These are phyloP conservation scores for Cephus pygmeus DNA, from an alignment of 2,888 invertebrate genomes.

Conservation along the genomic window DNA sequence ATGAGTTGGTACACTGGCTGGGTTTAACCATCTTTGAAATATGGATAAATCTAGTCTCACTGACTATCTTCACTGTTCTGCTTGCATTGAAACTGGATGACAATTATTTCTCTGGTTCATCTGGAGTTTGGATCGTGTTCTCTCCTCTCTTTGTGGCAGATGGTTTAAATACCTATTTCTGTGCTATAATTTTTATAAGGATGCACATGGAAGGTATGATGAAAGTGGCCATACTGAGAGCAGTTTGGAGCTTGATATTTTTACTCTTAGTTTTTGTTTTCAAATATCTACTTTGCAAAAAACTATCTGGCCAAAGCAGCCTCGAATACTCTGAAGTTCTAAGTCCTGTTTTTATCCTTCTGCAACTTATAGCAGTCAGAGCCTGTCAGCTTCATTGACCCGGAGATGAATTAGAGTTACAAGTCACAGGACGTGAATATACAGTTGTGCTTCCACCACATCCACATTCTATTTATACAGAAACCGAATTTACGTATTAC, in stretches of 20 bases:
- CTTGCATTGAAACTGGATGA: conserved; percentile 84
- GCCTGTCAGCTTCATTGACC: conserved; percentile 85
- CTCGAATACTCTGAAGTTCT: conserved; percentile 93
- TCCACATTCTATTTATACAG: conserved; percentile 32
- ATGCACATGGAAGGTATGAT: conserved; percentile 86
- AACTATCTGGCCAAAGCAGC: conserved; percentile 82
- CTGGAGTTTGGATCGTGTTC: conserved; percentile 91
- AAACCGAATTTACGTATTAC: conserved; percentile 26
- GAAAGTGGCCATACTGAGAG: conserved; percentile 82
- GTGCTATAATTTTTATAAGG: conserved; percentile 93
- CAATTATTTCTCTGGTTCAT: conserved; percentile 58
- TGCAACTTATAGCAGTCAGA: conserved; percentile 90
- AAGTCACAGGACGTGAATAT: not conserved
- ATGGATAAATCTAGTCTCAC: conserved; percentile 86
- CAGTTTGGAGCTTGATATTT: conserved; percentile 86
- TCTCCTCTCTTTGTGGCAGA: conserved; percentile 92
- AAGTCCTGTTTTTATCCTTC: conserved; percentile 89
- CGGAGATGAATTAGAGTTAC: conserved; percentile 9
- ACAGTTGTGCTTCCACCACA: conserved; percentile 27
- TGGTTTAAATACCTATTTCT: conserved; percentile 93
- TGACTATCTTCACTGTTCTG: conserved; percentile 86
- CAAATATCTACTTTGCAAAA: conserved; percentile 90
- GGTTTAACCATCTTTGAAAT: conserved; percentile 96
- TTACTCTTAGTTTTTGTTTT: conserved; percentile 88
- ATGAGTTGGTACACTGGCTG: conserved; percentile 92